phyloP scores from a whole-genome alignment of 2,113 vertebrate species.

The Cyprinodon tularosa region DNA sequence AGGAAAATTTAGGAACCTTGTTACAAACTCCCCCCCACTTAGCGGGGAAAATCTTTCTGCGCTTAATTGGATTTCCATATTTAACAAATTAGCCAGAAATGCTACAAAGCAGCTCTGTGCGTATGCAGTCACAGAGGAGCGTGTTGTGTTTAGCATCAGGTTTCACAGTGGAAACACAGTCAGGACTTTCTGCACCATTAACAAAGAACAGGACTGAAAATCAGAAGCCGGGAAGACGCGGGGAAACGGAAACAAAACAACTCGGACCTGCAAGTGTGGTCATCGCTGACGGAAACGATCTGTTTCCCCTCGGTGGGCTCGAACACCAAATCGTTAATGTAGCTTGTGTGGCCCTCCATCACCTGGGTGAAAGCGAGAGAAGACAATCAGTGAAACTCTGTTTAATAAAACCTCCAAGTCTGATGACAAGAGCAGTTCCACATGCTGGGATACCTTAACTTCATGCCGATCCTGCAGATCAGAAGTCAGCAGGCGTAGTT shows the following conservation, averaged over 20 bases:
- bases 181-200: constrained; percentile 83
- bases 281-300: constrained; percentile 95
- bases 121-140: constrained; percentile 67
- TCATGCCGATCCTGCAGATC: constrained; percentile 91
- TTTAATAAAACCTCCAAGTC: constrained; percentile 31
- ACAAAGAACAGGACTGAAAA: constrained; percentile 80
- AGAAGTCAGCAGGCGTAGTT: constrained; percentile 89
- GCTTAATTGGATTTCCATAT: constrained; percentile 82
- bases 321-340: constrained; percentile 95
- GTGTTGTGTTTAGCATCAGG: constrained; percentile 79
- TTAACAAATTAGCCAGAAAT: constrained; percentile 81
- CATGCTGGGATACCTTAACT: constrained; percentile 85
- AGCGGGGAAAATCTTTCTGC: constrained; percentile 54
- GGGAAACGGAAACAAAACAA: constrained; percentile 37
- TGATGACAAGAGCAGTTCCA: constrained; percentile 51
- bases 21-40: constrained; percentile 41
- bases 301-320: constrained; percentile 91
- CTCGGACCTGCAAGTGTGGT: constrained; percentile 96
- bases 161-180: constrained; percentile 78
- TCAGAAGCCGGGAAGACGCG: constrained; percentile 54
- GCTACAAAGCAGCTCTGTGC: constrained; percentile 65
- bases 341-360: constrained; percentile 92
- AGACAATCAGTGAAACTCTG: constrained; percentile 8
- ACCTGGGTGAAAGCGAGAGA: constrained; percentile 76
- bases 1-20: constrained; percentile 60